Evolutionary conservation across 2,888 invertebrate genomes (phyloP).

Genomic region (Pteria penguin): DNA sequence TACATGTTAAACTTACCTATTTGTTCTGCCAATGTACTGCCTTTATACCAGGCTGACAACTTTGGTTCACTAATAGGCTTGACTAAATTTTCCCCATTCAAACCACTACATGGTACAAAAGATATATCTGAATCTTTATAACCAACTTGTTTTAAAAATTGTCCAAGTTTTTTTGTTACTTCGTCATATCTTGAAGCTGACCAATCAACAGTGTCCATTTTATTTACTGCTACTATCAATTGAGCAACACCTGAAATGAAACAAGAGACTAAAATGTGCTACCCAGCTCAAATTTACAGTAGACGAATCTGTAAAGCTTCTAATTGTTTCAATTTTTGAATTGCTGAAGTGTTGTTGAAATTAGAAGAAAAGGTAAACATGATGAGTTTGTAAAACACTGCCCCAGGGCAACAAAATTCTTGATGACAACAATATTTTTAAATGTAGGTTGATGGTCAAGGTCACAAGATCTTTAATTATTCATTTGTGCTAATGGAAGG

Average conservation of each 20-base stretch:
- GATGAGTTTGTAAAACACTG: too few relatives aligned
- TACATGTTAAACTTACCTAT: slow-evolving; percentile 87
- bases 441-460: too few relatives aligned
- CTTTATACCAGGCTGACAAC: slow-evolving; percentile 89
- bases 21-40: slow-evolving; percentile 90
- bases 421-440: too few relatives aligned
- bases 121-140: slow-evolving; percentile 92
- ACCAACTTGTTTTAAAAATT: slow-evolving; percentile 90
- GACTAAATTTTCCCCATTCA: slow-evolving; percentile 95
- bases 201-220: slow-evolving; percentile 98
- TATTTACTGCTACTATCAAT: slow-evolving; percentile 96
- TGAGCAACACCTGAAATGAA: slow-evolving; percentile 90
- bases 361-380: too few relatives aligned
- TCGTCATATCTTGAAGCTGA: slow-evolving; percentile 93
- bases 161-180: slow-evolving; percentile 89
- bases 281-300: too few relatives aligned
- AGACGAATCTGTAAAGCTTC: too few relatives aligned
- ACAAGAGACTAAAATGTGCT: too few relatives aligned
- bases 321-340: too few relatives aligned
- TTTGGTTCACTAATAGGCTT: slow-evolving; percentile 83
- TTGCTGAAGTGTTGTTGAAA: too few relatives aligned
- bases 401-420: too few relatives aligned
- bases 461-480: too few relatives aligned
- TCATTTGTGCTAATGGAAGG: too few relatives aligned
- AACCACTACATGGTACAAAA: slow-evolving; percentile 96